phyloP scores from a whole-genome alignment of 1,140 invertebrate genomes.

The Hycleus cichorii region DNA sequence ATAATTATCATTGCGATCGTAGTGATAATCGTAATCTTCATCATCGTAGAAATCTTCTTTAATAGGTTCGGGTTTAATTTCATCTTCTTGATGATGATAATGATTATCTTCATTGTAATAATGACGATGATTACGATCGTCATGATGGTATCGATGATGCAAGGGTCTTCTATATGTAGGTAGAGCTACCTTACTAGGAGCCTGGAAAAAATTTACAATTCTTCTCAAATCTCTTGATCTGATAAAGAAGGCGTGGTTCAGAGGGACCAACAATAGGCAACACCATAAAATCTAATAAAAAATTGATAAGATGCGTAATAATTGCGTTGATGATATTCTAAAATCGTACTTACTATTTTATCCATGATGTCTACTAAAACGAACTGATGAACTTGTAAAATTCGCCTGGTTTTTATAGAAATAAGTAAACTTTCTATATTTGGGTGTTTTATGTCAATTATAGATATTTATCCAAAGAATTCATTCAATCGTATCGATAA shows the following conservation, averaged over 20 bases:
- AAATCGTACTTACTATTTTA: not conserved
- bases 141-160: no score
- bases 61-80: not conserved
- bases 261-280: not conserved
- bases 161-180: no score
- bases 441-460: no score
- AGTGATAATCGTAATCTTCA: slow-evolving; percentile 2
- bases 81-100: not conserved
- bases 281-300: not conserved
- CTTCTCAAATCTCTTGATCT: slow-evolving; percentile 8
- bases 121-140: not conserved
- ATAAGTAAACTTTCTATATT: no score
- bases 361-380: not conserved
- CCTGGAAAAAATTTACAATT: slow-evolving; percentile 3
- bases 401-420: no score
- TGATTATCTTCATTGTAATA: not conserved
- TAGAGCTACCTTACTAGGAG: not conserved
- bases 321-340: not conserved
- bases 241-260: slow-evolving; percentile 1
- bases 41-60: slow-evolving; percentile 1
- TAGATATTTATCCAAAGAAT: no score
- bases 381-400: no score
- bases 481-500: no score
- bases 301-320: not conserved
- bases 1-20: not conserved